Percentiles rank a stretch among this genome's conserved stretches.
phyloP scores from a whole-genome alignment of 2,797 vertebrate genomes.

The Sorex maritimensis region DNA sequence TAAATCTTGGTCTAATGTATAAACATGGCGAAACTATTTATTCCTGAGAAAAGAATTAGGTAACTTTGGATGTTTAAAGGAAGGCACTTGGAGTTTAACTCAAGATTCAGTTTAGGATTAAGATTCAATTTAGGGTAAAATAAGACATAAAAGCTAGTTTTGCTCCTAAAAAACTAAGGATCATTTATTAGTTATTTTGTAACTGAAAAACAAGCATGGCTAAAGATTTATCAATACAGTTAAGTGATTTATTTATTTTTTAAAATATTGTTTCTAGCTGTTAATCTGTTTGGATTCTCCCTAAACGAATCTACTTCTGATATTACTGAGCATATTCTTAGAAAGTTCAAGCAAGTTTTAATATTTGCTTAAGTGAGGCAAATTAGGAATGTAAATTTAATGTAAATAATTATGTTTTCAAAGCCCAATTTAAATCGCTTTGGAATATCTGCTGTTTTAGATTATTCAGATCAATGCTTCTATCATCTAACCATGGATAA shows the following conservation, averaged over 20 bases:
- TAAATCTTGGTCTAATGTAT: background rate
- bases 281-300: conserved; percentile 23
- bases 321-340: conserved; percentile 15
- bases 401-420: conserved; percentile 62
- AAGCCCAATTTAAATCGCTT: conserved; percentile 60
- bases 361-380: conserved; percentile 43
- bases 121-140: conserved; percentile 8
- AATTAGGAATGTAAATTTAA: conserved; percentile 73
- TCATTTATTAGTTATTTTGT: conserved; percentile 52
- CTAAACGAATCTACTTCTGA: conserved; percentile 8
- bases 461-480: conserved; percentile 70
- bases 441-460: conserved; percentile 65
- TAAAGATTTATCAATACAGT: background rate
- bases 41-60: background rate
- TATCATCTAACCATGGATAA: conserved; percentile 37
- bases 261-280: conserved; percentile 31
- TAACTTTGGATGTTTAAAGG: conserved; percentile 3
- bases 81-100: background rate
- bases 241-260: conserved; percentile 22
- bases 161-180: conserved; percentile 35
- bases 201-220: background rate
- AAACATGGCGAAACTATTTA: background rate
- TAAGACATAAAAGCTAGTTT: background rate
- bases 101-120: background rate
- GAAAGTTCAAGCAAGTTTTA: conserved; percentile 59